These are phyloP conservation scores for Cirrhinus molitorella DNA, from an alignment of 2,797 vertebrate genomes.

Conservation along the genomic window DNA sequence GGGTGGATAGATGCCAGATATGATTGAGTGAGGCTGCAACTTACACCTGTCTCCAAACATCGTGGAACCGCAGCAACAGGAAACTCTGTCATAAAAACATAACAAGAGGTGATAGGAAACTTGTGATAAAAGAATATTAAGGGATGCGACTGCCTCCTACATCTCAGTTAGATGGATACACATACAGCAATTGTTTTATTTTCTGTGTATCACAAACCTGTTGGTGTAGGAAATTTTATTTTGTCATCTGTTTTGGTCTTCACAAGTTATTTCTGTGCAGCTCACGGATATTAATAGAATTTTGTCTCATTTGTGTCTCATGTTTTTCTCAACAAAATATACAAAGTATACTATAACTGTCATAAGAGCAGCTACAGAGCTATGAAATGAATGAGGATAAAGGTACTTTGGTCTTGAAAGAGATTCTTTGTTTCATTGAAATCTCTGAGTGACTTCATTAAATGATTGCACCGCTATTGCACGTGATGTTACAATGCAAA, in stretches of 20 bases:
- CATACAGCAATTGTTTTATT: background rate
- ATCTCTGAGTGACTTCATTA: background rate
- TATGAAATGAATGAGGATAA: background rate
- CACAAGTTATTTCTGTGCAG: background rate
- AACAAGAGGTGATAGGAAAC: conserved; percentile 3
- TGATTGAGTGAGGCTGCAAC: conserved; percentile 21
- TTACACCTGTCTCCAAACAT: conserved; percentile 13
- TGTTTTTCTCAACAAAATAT: too few species aligned
- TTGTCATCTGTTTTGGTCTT: background rate
- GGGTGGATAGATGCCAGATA: conserved; percentile 25
- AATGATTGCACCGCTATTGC: background rate
- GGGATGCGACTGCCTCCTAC: background rate
- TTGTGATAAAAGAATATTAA: conserved; percentile 35
- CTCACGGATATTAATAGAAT: background rate
- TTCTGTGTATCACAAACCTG: background rate
- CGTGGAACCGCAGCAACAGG: background rate
- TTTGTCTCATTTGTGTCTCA: background rate
- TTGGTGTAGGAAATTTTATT: background rate
- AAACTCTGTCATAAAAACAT: conserved; percentile 7
- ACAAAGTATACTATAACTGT: background rate
- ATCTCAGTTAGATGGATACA: conserved; percentile 20
- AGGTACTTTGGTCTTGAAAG: background rate
- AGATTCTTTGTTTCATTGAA: background rate
- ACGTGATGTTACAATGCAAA: background rate
- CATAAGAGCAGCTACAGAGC: background rate